Percentiles rank a stretch among this genome's conserved stretches.
Conservation (phyloP, 2,113 vertebrate genomes). For the Microcebus ravelobensis region DNA sequence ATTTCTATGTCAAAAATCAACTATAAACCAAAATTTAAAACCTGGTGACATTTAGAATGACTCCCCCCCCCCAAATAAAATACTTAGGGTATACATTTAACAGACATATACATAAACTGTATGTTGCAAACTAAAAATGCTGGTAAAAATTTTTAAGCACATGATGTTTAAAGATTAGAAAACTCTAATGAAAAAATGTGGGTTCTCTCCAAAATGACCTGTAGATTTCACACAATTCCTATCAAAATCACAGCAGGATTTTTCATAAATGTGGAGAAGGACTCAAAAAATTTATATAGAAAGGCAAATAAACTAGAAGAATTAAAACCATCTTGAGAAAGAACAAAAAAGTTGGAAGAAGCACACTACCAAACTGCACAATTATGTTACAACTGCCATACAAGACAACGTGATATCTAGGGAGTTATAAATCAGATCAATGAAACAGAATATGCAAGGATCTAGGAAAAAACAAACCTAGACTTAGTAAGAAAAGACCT, state of each 20-base stretch:
- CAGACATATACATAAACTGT: neutral
- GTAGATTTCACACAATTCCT: neutral
- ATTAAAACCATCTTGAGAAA: neutral
- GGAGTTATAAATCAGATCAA: neutral
- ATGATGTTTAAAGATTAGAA: neutral
- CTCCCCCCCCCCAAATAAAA: neutral
- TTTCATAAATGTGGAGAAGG: neutral
- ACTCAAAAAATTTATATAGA: neutral
- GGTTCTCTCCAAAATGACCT: neutral
- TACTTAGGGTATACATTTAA: neutral
- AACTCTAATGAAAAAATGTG: neutral
- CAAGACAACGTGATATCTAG: neutral
- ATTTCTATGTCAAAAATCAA: neutral
- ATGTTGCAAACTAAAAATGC: neutral
- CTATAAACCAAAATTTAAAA: neutral
- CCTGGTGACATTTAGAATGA: neutral
- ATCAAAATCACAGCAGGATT: neutral
- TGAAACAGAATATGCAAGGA: neutral
- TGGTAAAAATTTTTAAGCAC: neutral
- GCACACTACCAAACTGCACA: neutral
- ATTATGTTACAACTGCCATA: neutral
- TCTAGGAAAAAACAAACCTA: neutral
- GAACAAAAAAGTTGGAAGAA: neutral
- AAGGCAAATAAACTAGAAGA: neutral
- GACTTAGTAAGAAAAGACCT: neutral